Conservation (phyloP, 1,140 invertebrate genomes). For the Papilio glaucus region DNA sequence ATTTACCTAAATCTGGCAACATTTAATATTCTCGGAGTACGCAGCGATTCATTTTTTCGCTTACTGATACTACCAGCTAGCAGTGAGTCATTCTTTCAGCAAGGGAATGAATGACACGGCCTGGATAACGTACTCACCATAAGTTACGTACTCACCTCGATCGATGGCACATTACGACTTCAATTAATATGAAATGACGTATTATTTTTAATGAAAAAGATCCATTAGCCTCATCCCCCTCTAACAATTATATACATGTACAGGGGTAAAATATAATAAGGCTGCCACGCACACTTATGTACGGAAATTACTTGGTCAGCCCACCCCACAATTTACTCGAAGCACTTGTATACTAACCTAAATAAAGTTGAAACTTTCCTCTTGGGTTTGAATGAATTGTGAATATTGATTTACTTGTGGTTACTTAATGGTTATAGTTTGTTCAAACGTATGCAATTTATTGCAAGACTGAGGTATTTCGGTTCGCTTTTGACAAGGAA, state of each 20-base stretch:
- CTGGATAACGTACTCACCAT: not conserved
- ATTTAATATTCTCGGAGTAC: not conserved
- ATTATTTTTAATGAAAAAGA: not conserved
- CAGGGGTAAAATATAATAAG: not conserved
- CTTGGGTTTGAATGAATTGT: not conserved
- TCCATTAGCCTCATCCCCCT: not conserved
- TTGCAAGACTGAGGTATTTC: too few species aligned
- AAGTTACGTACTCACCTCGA: conserved; percentile 18
- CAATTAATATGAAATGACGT: conserved; percentile 28
- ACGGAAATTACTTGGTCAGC: not conserved
- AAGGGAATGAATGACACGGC: conserved; percentile 25
- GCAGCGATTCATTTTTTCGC: not conserved
- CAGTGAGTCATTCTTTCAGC: conserved; percentile 30
- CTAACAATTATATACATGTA: conserved; percentile 9
- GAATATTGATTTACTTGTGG: not conserved
- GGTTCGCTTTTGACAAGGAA: too few species aligned
- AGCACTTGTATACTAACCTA: not conserved
- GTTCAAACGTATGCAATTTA: not conserved
- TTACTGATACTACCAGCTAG: conserved; percentile 11
- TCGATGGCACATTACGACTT: conserved; percentile 12
- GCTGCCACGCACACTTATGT: not conserved
- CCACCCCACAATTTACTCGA: not conserved
- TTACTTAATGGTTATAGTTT: too few species aligned
- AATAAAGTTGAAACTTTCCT: not conserved
- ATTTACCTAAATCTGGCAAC: conserved; percentile 21